These are phyloP conservation scores for Drosophila nigromelanica DNA, from an alignment of 1,140 invertebrate genomes.

Conservation along the genomic window DNA sequence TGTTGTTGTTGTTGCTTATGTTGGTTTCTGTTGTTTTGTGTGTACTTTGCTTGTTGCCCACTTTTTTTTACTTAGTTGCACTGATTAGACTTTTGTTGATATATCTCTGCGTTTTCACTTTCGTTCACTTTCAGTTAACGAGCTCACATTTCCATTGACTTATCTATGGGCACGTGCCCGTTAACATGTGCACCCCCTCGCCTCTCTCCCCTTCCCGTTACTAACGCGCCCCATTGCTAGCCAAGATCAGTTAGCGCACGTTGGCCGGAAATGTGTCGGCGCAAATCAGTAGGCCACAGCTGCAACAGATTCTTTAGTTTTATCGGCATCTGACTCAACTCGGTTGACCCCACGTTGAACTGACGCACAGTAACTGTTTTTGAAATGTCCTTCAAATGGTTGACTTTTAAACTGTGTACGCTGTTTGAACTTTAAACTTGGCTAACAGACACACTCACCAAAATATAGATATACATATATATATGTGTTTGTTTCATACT, in stretches of 20 bases:
- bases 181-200: conserved; percentile 8
- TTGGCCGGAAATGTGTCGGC: conserved; percentile 41
- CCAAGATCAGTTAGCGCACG: conserved; percentile 20
- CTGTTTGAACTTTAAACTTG: conserved; percentile 23
- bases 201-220: neutral
- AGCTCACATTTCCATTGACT: conserved; percentile 53
- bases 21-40: conserved; percentile 33
- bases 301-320: conserved; percentile 25
- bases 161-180: conserved; percentile 58
- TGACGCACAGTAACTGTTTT: too few species aligned
- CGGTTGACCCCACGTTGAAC: conserved; percentile 4
- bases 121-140: conserved; percentile 57
- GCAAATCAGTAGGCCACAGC: conserved; percentile 27
- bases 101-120: conserved; percentile 73
- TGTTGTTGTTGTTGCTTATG: conserved; percentile 33
- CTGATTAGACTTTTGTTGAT: conserved; percentile 78
- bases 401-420: conserved; percentile 19
- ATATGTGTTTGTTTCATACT: neutral
- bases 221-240: neutral
- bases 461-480: neutral
- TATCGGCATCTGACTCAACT: conserved; percentile 4
- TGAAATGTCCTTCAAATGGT: conserved; percentile 30
- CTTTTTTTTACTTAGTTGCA: conserved; percentile 54
- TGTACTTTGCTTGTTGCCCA: conserved; percentile 50
- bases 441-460: conserved; percentile 3